Evolutionary conservation across 1,140 invertebrate genomes (phyloP).

Genomic region (Araneus ventricosus): DNA sequence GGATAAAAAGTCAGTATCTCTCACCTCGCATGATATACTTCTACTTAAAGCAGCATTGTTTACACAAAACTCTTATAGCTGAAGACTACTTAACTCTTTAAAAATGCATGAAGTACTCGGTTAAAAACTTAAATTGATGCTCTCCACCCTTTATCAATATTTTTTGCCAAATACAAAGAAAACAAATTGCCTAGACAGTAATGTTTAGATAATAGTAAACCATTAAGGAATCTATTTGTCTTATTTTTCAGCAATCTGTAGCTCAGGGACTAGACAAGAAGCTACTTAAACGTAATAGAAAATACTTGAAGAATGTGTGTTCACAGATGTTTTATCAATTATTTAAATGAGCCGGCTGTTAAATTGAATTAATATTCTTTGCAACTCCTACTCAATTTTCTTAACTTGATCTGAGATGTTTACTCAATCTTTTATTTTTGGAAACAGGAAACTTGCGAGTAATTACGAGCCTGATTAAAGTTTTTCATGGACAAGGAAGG

Average conservation of each 20-base stretch:
- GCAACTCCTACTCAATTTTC: background rate
- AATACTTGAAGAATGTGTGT: conserved; percentile 10
- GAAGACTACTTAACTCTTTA: background rate
- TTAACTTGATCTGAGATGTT: conserved; percentile 12
- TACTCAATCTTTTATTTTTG: conserved; percentile 29
- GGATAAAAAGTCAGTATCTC: background rate
- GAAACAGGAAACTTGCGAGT: background rate
- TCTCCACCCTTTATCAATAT: background rate
- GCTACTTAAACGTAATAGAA: background rate
- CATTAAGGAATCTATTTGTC: conserved; percentile 13
- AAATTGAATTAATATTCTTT: conserved; percentile 20
- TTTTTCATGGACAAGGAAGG: background rate
- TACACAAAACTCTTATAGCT: background rate
- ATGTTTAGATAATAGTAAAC: background rate
- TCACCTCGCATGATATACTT: background rate
- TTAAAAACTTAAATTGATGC: background rate
- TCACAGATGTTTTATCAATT: conserved; percentile 34
- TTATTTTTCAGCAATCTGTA: background rate
- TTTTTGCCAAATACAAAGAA: background rate
- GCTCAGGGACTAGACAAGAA: background rate
- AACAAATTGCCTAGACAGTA: background rate
- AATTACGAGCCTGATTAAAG: conserved; percentile 13
- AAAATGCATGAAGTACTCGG: background rate
- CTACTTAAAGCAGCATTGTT: background rate
- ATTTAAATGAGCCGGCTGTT: conserved; percentile 29